phyloP scores from a whole-genome alignment of 2,888 invertebrate genomes.

The Epirrhoe tristata region DNA sequence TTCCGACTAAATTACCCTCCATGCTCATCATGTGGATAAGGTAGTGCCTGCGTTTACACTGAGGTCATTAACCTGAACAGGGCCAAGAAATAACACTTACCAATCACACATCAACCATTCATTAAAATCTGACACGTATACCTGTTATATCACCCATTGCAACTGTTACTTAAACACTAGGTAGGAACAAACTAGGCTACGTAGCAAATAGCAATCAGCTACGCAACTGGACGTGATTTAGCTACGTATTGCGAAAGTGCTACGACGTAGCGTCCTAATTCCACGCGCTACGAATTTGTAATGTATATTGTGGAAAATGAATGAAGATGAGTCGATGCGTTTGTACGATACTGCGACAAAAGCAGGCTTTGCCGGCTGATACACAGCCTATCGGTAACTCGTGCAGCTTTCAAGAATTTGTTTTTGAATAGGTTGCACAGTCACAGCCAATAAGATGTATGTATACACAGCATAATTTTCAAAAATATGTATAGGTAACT shows the following conservation, averaged over 20 bases:
- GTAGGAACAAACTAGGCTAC: constrained; percentile 33
- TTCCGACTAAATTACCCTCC: no score
- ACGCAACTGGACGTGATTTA: constrained; percentile 41
- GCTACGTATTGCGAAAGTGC: constrained; percentile 36
- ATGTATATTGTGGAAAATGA: constrained; percentile 7
- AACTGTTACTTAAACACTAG: constrained; percentile 19
- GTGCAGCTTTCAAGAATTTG: no score
- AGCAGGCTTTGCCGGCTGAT: no score
- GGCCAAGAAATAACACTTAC: not conserved
- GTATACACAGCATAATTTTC: no score
- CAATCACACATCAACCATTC: not conserved
- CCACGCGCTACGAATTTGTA: constrained; percentile 26
- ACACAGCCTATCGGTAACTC: no score
- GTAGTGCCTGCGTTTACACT: not conserved
- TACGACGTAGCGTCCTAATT: constrained; percentile 36
- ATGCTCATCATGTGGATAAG: no score
- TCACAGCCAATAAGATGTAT: no score
- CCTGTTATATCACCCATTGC: constrained; percentile 26
- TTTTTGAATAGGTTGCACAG: no score
- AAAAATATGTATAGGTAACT: no score
- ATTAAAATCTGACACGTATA: constrained; percentile 12
- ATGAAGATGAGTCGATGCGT: constrained; percentile 21
- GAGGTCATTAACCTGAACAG: not conserved
- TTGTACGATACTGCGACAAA: not conserved
- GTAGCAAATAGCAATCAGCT: constrained; percentile 35